phyloP scores from a whole-genome alignment of 2,113 vertebrate species.

The Uropsilus gracilis region DNA sequence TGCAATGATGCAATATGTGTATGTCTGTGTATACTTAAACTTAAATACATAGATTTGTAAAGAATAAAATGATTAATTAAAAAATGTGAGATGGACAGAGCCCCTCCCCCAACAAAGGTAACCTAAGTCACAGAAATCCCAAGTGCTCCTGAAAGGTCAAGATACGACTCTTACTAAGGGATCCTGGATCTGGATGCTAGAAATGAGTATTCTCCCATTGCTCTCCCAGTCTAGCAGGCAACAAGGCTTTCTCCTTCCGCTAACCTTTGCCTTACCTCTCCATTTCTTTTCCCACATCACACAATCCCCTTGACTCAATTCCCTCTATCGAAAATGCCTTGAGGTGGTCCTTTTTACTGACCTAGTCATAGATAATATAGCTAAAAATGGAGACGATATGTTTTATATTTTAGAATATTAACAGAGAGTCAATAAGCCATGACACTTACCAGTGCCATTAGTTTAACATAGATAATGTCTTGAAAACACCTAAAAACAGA shows the following conservation, averaged over 20 bases:
- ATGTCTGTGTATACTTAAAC: no score
- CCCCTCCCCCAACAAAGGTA: no score
- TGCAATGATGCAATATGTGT: no score
- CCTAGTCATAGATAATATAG: not conserved
- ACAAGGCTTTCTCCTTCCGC: not conserved
- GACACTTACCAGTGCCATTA: not conserved
- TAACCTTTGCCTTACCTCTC: not conserved
- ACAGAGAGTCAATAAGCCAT: not conserved
- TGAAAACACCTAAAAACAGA: constrained; percentile 13
- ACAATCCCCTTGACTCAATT: not conserved
- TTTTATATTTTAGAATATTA: constrained; percentile 32
- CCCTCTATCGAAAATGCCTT: not conserved
- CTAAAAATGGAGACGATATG: not conserved
- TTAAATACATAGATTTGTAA: no score
- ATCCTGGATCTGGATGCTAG: not conserved
- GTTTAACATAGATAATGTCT: not conserved
- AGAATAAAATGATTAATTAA: no score
- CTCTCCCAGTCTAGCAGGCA: not conserved
- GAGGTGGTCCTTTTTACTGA: not conserved
- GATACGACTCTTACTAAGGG: not conserved
- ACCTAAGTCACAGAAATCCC: no score
- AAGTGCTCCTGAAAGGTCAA: not conserved
- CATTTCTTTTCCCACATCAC: not conserved
- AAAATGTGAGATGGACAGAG: no score
- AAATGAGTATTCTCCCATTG: not conserved